Base-by-base conservation (phyloP, 1,140 invertebrate genomes). In the Tetragonula clypearis region DNA sequence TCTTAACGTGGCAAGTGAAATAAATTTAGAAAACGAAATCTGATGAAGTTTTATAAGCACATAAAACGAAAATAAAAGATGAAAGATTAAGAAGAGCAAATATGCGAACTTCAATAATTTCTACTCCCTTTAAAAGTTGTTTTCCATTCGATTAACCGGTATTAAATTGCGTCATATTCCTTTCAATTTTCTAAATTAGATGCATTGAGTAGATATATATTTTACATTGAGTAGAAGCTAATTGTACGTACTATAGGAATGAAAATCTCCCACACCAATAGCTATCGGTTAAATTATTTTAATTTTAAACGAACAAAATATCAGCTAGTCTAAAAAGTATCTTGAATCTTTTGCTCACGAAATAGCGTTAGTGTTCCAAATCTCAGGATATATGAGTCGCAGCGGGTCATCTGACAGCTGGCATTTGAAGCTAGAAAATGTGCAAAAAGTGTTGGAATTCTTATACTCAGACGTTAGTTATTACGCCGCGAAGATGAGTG, bases 171-270 rank as follows among this genome's bases (percentile, higher is more conserved):
- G n/a, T 49, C 30, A 68, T 58, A 56, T 82, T 69, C 73, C 19
- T 35, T 56, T 30, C 60, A 26, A 30, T 76, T 35, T 62, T 53
- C 53, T 11, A 41, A 65, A 26, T 56, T 68, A 58, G 58, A 58
- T 41, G 65, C 60, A n/a, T 12, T 68, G 49, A 1, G 74, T 30
- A 90, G 88, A 82, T 82, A 89, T 89, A 88, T 85, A 90, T 90
- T 90, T 82, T 85, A 82, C 86, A 90, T 90, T 88, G 82, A 82
- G 79, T 85, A 81, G 72, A 87, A 83, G 84, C 80, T 80, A 89
- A 86, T 89, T 86, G 84, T 75, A 81, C 78, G 66, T 68, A 23
- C 78, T 35, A 35, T 71, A 35, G 74, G 81, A 84, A 83, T 89
- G 76, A 80, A 79, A 79, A 86, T 66, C 73, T 75, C 68, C 35